A percentile compares a stretch with the other conserved stretches of the same genome.
Evolutionary conservation across 1,140 invertebrate genomes (phyloP).

Genomic region (Procambarus virginalis): DNA sequence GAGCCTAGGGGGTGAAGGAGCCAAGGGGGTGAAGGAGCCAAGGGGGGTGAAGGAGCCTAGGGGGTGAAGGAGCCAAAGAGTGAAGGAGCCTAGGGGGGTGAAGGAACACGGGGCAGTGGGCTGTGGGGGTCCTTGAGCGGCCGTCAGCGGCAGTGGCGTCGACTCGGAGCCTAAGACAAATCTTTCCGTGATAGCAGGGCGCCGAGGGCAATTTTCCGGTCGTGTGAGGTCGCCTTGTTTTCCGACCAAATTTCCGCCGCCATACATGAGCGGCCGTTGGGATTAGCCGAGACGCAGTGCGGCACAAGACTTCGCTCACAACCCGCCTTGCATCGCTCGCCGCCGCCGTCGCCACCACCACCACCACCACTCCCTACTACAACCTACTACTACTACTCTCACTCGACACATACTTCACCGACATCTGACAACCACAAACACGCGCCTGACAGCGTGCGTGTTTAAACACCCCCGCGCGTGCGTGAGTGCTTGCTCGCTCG

Average conservation of each 20-base stretch:
- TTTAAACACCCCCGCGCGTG: no score
- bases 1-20: no score
- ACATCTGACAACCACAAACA: neutral
- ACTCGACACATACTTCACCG: neutral
- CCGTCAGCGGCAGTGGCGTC: slow-evolving; percentile 40
- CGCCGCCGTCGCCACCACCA: neutral
- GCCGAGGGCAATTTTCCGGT: slow-evolving; percentile 68
- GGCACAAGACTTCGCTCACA: slow-evolving; percentile 48
- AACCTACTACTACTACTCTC: neutral
- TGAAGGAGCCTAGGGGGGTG: no score
- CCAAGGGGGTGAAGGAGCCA: no score
- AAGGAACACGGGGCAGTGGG: neutral
- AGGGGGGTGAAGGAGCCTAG: no score
- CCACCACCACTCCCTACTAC: neutral
- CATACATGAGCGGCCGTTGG: slow-evolving; percentile 66
- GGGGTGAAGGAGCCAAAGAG: no score
- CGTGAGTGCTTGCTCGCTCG: no score
- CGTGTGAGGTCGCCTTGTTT: slow-evolving; percentile 69
- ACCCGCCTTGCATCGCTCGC: neutral
- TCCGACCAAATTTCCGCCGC: slow-evolving; percentile 67
- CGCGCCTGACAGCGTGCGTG: neutral
- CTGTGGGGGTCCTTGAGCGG: slow-evolving; percentile 1
- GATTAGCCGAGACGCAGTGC: slow-evolving; percentile 54
- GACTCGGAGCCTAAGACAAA: slow-evolving; percentile 63
- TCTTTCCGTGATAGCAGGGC: slow-evolving; percentile 67